Percentiles rank a stretch among this genome's conserved stretches.
These are phyloP conservation scores for Phalacrocorax aristotelis DNA, from an alignment of 2,113 vertebrate species.

Conservation along the genomic window DNA sequence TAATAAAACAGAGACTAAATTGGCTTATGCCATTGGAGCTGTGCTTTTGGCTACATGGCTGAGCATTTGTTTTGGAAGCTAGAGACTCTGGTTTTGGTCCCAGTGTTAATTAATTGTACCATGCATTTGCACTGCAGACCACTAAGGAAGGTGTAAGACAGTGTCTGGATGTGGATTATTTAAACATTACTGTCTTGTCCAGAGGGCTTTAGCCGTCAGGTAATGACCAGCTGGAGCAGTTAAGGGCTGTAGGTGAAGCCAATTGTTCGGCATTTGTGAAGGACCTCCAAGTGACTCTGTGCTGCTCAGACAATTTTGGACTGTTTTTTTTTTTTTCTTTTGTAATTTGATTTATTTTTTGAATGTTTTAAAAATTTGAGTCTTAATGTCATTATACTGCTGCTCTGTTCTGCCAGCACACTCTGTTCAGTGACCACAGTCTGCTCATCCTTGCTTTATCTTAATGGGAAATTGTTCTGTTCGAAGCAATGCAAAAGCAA, in stretches of 20 bases:
- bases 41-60: conserved; percentile 55
- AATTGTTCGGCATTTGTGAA: conserved; percentile 25
- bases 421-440: conserved; percentile 30
- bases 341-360: conserved; percentile 44
- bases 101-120: conserved; percentile 67
- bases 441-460: conserved; percentile 41
- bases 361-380: conserved; percentile 35
- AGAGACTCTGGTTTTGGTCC: conserved; percentile 56
- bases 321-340: background rate
- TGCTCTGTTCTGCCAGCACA: conserved; percentile 33
- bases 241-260: conserved; percentile 6
- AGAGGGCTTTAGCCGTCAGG: conserved; percentile 24
- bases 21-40: conserved; percentile 50
- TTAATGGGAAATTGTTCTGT: conserved; percentile 36
- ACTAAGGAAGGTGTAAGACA: conserved; percentile 51
- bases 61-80: conserved; percentile 70
- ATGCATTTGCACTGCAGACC: conserved; percentile 6
- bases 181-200: conserved; percentile 4
- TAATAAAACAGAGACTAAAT: conserved; percentile 59
- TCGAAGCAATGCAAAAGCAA: background rate
- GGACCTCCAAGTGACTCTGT: conserved; percentile 16
- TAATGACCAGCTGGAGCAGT: conserved; percentile 55
- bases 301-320: background rate
- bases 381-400: conserved; percentile 45
- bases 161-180: conserved; percentile 20